Conservation (phyloP, 2,888 invertebrate species). For the Acronicta aceris region DNA sequence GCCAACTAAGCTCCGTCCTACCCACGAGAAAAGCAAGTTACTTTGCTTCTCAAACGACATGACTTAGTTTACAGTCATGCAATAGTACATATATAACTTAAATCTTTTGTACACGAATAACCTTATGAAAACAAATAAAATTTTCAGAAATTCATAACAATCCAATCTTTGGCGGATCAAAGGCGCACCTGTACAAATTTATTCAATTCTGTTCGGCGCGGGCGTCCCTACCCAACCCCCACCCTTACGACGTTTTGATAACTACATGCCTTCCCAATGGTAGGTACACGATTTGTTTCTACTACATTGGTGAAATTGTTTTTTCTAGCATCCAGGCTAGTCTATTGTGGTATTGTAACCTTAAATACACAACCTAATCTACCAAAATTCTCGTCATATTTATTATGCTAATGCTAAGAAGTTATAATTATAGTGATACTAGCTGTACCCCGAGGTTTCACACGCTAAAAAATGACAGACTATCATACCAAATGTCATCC, state of each 20-base stretch:
- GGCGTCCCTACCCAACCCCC: constrained; percentile 26
- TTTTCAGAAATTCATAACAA: constrained; percentile 52
- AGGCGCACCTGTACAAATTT: constrained; percentile 60
- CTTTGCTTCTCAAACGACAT: no score
- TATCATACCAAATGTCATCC: no score
- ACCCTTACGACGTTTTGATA: constrained; percentile 57
- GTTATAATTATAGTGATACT: no score
- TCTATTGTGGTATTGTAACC: not conserved
- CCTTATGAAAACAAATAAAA: constrained; percentile 54
- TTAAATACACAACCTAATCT: no score
- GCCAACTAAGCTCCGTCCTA: no score
- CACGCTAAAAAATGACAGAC: no score
- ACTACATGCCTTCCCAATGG: constrained; percentile 47
- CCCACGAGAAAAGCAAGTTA: no score
- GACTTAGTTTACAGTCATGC: no score
- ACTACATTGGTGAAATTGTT: constrained; percentile 27
- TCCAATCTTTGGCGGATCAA: constrained; percentile 60
- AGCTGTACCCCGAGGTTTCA: no score
- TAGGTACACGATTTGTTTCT: constrained; percentile 14
- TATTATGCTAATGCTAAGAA: no score
- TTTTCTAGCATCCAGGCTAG: constrained; percentile 11
- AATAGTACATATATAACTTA: constrained; percentile 29
- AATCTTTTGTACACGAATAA: constrained; percentile 25
- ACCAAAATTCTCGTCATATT: no score
- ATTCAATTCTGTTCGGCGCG: constrained; percentile 55